Evolutionary conservation across 2,113 vertebrate species (phyloP), one percentile per base, ranked within the genome.

Genomic region (Oncorhynchus keta): DNA sequence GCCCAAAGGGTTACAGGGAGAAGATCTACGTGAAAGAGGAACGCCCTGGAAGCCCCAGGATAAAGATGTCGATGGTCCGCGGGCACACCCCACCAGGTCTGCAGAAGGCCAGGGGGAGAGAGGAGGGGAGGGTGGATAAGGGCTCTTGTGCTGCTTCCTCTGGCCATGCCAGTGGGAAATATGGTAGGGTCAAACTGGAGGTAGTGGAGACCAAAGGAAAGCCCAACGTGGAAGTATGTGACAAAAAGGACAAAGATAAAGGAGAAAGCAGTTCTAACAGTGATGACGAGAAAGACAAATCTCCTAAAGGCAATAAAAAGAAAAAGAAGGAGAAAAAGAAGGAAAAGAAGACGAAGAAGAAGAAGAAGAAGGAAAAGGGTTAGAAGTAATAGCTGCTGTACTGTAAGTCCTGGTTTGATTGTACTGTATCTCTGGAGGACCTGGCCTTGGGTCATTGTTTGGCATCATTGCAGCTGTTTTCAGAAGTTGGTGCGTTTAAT

Each of bases 241-340:
- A 45, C 24, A 73, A 9, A 73, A 22, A 62, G 1, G 35, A 30
- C 45, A 48, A 24, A n/a, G 22, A 68, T n/a, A 68, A 76, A 35
- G 22, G 55, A 14, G 55, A 75, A 20, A 80, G 82, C 74, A 85
- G 87, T 55, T 55, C 51, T 8, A 51, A 57, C 11, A 83, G 81
- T 68, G 73, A 76, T 0, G 11, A 70, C 1, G 59, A 72, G 4
- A 79, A 76, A 13, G 28, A 3, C n/a, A 82, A 79, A 61, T 55
- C 59, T 1, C 11, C 5, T 0, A 85, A 86, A 80, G 9, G 76
- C 69, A 65, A 1, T 9, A 28, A 0, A 87, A 88, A 66, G 39
- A 70, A 70, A 5, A 88, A 88, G 77, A 89, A 88, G 11, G 87
- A 91, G 73, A 85, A 90, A 45, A 72, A 89, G 65, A 22, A 89